A percentile compares a stretch with the other conserved stretches of the same genome.
phyloP scores from a whole-genome alignment of 1,140 invertebrate genomes.

The Drosophila tani region DNA sequence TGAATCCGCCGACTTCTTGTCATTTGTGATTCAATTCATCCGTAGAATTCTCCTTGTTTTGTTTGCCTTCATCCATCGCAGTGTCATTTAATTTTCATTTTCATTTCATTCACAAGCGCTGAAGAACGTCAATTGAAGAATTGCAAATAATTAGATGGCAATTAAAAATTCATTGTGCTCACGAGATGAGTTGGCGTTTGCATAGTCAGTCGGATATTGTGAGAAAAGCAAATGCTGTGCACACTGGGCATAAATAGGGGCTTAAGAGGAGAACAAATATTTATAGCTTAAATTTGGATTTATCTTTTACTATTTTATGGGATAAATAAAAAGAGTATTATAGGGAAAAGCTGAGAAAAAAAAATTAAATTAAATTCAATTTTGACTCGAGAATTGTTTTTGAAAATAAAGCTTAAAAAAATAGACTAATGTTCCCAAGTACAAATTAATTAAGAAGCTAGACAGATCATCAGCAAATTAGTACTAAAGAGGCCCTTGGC shows the following conservation, averaged over 20 bases:
- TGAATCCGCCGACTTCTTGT: neutral
- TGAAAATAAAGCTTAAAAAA: no score
- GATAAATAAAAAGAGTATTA: no score
- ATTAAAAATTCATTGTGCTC: conserved; percentile 69
- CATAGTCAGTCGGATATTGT: conserved; percentile 11
- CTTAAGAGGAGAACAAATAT: neutral
- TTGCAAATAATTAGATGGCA: conserved; percentile 72
- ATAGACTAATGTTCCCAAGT: no score
- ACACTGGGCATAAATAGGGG: neutral
- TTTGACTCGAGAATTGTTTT: no score
- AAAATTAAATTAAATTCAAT: no score
- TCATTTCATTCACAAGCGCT: conserved; percentile 11
- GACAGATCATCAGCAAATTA: no score
- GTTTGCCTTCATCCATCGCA: neutral
- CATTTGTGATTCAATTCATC: conserved; percentile 5
- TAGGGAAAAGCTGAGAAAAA: no score
- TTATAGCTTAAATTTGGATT: neutral
- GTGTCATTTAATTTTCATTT: conserved; percentile 9
- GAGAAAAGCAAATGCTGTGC: conserved; percentile 23
- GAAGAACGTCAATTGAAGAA: conserved; percentile 66
- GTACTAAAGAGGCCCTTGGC: no score
- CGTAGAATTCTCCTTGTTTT: neutral
- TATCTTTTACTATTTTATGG: no score
- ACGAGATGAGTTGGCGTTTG: conserved; percentile 23
- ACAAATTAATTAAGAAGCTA: no score